Percentiles rank a stretch among this genome's conserved stretches.
Evolutionary conservation across 2,888 invertebrate genomes (phyloP).

Genomic region (Gymnocheta viridis): DNA sequence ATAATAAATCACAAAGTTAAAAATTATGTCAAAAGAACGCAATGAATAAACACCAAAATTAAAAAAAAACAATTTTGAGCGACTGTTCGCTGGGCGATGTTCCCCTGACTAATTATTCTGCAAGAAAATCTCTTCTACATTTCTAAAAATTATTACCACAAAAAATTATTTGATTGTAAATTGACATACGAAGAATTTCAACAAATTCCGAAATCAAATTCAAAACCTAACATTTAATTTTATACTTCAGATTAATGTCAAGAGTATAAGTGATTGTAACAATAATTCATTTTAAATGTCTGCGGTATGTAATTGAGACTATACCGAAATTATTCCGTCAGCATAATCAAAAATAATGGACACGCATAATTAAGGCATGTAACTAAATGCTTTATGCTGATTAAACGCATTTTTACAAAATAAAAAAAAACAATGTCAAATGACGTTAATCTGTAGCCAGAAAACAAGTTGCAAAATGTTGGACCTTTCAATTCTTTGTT

Average conservation of each 20-base stretch:
- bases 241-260: conserved; percentile 26
- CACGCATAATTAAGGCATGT: conserved; percentile 28
- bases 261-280: conserved; percentile 28
- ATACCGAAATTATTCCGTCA: neutral
- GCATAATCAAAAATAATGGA: neutral
- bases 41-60: too few relatives aligned
- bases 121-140: too few relatives aligned
- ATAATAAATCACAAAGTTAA: too few relatives aligned
- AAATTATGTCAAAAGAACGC: too few relatives aligned
- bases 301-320: neutral
- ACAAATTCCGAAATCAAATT: too few relatives aligned
- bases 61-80: too few relatives aligned
- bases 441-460: conserved; percentile 32
- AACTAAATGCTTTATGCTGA: conserved; percentile 10
- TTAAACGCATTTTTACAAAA: neutral
- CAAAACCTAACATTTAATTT: neutral
- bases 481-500: neutral
- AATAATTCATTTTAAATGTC: neutral
- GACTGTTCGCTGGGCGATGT: too few relatives aligned
- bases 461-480: conserved; percentile 27
- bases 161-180: neutral
- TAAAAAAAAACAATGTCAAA: conserved; percentile 3
- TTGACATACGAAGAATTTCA: neutral
- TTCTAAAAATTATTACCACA: too few relatives aligned
- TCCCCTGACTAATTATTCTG: too few relatives aligned